A percentile compares a stretch with the other conserved stretches of the same genome.
These are phyloP conservation scores for Opisthocomus hoazin DNA, from an alignment of 2,113 vertebrate genomes.

Conservation along the genomic window DNA sequence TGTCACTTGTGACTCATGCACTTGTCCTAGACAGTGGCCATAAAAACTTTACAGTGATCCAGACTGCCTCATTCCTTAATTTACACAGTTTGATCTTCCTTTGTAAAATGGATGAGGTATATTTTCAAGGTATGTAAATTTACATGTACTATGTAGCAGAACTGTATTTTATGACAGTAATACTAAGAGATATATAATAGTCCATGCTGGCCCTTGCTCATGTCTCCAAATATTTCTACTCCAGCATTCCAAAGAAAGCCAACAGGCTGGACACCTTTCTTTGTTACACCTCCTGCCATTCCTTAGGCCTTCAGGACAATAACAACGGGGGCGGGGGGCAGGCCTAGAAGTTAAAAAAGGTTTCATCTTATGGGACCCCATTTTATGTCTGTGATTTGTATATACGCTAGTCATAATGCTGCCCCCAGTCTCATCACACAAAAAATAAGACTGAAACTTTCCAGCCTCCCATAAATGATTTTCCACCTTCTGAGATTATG, in stretches of 20 bases:
- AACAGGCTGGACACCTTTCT: neutral
- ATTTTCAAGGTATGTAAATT: conserved; percentile 46
- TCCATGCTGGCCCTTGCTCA: neutral
- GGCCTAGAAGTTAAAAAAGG: neutral
- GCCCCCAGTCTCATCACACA: neutral
- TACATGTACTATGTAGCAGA: neutral
- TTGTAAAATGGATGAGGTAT: neutral
- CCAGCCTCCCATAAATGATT: neutral
- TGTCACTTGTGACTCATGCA: neutral
- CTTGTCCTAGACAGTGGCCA: neutral
- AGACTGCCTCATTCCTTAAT: neutral
- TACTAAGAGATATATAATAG: neutral
- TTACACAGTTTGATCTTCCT: neutral
- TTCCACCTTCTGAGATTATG: neutral
- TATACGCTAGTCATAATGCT: neutral
- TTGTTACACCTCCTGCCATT: neutral
- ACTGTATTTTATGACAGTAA: conserved; percentile 19
- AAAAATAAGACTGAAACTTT: neutral
- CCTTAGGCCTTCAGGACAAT: neutral
- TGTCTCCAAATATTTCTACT: neutral
- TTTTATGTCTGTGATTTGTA: neutral
- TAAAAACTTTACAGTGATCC: conserved; percentile 29
- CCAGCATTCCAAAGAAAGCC: neutral
- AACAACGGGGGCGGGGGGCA: fast-evolving
- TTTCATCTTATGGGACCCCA: neutral